Conservation (phyloP, 2,888 invertebrate species). For the Drosophila anceps region DNA sequence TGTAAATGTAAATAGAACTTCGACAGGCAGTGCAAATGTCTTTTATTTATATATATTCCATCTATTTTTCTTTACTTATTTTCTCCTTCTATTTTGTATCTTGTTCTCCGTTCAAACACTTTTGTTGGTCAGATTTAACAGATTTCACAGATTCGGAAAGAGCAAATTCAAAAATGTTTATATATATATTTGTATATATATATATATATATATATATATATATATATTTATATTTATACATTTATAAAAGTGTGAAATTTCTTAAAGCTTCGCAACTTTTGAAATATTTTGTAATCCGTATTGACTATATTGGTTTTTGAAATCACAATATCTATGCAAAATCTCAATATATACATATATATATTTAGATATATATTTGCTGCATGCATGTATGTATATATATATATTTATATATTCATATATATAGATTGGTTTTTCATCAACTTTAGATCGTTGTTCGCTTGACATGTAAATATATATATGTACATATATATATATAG, state of each 20-base stretch:
- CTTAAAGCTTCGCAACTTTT: conserved; percentile 12
- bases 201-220: not conserved
- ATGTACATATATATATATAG: conserved; percentile 14
- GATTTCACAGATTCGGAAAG: conserved; percentile 12
- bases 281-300: conserved; percentile 35
- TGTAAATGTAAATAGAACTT: conserved; percentile 23
- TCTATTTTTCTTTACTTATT: not conserved
- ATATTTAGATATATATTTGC: not conserved
- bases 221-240: not conserved
- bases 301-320: conserved; percentile 52
- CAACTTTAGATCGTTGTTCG: conserved; percentile 66
- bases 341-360: conserved; percentile 34
- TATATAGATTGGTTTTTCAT: conserved; percentile 26
- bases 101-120: not conserved
- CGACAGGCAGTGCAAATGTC: conserved; percentile 47
- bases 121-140: conserved; percentile 1
- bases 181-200: not conserved
- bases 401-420: conserved; percentile 35
- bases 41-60: conserved; percentile 16
- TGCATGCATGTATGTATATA: conserved; percentile 15
- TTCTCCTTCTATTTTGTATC: not conserved
- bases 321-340: conserved; percentile 74
- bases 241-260: conserved; percentile 3
- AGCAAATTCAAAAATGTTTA: conserved; percentile 13
- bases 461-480: conserved; percentile 64